Evolutionary conservation across 2,797 vertebrate genomes (phyloP).

Genomic region (Etheostoma perlongum): DNA sequence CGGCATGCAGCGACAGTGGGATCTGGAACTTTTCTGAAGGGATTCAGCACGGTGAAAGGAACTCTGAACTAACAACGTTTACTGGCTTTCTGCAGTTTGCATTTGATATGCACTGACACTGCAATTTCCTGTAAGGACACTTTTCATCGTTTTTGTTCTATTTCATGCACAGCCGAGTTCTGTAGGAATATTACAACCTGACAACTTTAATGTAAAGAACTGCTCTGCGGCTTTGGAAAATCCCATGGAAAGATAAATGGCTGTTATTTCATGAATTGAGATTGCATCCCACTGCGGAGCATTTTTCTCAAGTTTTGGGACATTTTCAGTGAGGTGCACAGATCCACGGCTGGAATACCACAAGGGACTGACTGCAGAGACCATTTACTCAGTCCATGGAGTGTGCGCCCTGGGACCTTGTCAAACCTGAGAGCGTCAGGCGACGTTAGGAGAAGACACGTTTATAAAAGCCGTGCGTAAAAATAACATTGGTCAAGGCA

Average conservation of each 20-base stretch:
- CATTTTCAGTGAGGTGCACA: slow-evolving; percentile 57
- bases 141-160: slow-evolving; percentile 23
- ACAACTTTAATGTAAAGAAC: slow-evolving; percentile 38
- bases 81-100: slow-evolving; percentile 60
- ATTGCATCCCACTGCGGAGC: slow-evolving; percentile 44
- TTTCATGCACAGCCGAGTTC: slow-evolving; percentile 36
- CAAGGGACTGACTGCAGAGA: slow-evolving; percentile 37
- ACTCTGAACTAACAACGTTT: slow-evolving; percentile 50
- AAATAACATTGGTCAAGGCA: slow-evolving; percentile 81
- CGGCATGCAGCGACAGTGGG: slow-evolving; percentile 69
- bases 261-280: slow-evolving; percentile 55
- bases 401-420: slow-evolving; percentile 78
- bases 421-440: slow-evolving; percentile 73
- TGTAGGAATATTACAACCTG: slow-evolving; percentile 67
- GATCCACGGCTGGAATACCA: slow-evolving; percentile 69
- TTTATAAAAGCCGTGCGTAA: slow-evolving; percentile 81
- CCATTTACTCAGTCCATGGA: slow-evolving; percentile 63
- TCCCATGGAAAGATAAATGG: slow-evolving; percentile 67
- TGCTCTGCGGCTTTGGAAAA: slow-evolving; percentile 61
- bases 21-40: slow-evolving; percentile 67
- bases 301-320: slow-evolving; percentile 49
- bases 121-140: slow-evolving; percentile 46
- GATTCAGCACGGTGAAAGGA: slow-evolving; percentile 65
- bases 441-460: slow-evolving; percentile 74
- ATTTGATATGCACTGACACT: slow-evolving; percentile 65